Evolutionary conservation across 2,888 invertebrate genomes (phyloP), one percentile per base, ranked within the genome.

Genomic region (Petrolisthes manimaculis): DNA sequence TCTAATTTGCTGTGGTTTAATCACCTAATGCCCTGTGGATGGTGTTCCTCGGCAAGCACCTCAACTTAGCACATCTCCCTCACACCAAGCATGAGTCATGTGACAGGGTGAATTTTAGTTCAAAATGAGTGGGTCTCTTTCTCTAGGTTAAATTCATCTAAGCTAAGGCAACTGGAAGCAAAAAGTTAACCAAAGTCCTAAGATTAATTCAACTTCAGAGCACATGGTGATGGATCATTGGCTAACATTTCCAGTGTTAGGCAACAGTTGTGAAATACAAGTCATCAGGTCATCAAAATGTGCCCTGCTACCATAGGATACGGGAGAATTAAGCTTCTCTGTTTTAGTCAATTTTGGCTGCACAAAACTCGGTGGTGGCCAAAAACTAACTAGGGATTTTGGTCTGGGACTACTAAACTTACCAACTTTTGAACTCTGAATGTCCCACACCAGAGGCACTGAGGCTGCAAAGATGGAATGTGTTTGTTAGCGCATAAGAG

Each of bases 391-490:
- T 83, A 83, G 84, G 84, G 87, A 84, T 79, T 80, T 37, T 83
- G 14, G 74, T 55, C 82, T 77, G 82, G 86, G 86, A 74, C 81
- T 88, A 87, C 87, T 84, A 86, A 78, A 88, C 87, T 88, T 88
- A 88, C 87, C 87, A 88, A 88, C 87, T 88, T 88, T 88, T 84
- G 87, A 81, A 83, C 87, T 88, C 79, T 88, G 87, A 67, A 88
- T 84, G 87, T 88, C 87, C 87, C 87, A 88, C 87, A 88, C 87
- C 87, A 88, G 84, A 83, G 87, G 87, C 87, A 88, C 87, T 83
- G 87, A 88, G 56, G 87, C 87, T 88, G 87, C 84, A 88, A 88
- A 88, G 87, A 88, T 80, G 87, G 87, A 84, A 88, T 87, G 87
- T 77, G 84, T 83, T 84, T 80, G 87, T 88, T 88, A 88, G 87